Evolutionary conservation across 2,113 vertebrate genomes (phyloP), one percentile per base, ranked within the genome.

Genomic region (Macrotis lagotis): DNA sequence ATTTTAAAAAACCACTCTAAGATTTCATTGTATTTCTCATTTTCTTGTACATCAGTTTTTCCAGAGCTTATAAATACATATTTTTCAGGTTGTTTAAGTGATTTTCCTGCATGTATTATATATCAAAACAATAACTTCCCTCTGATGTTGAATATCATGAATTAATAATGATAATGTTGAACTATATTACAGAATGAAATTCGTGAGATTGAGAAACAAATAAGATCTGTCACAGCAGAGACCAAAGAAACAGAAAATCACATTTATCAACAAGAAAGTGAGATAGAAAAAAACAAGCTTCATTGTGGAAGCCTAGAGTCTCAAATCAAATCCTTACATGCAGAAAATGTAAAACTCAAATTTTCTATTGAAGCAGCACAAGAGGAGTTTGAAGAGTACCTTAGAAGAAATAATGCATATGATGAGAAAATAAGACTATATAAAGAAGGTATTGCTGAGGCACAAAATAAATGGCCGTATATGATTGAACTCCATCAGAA

Each of bases 341-440:
- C 91, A 92, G 98, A 98, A 97, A 99, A 97, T 91, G 89, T 98
- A 91, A 98, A 97, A 92, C 96, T 99, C 91, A 98, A 59, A 59
- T 94, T 83, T 95, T 97, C 98, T 66, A 74, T 96, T 95, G 98
- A 98, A 98, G 47, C 31, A 94, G 25, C 97, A 14, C 97, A 98
- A 96, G 98, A 98, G 96, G 97, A 98, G 50, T 98, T 98, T 96
- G 96, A 98, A 91, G 53, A 96, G 3, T 92, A 89, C 37, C 51
- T 97, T 95, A 95, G 93, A 96, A 98, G 97, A 98, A 98, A 99
- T 96, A 98, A 98, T 94, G 95, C 94, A 53, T 99, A 99, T 96
- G 96, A 97, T 89, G 93, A 96, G 96, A 99, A 98, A 98, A 98
- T 99, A 95, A 97, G 97, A 89, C 47, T 51, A 91, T 97, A 98